These are phyloP conservation scores for Corythornis vintsioides DNA, from an alignment of 2,113 vertebrate species.

Conservation along the genomic window DNA sequence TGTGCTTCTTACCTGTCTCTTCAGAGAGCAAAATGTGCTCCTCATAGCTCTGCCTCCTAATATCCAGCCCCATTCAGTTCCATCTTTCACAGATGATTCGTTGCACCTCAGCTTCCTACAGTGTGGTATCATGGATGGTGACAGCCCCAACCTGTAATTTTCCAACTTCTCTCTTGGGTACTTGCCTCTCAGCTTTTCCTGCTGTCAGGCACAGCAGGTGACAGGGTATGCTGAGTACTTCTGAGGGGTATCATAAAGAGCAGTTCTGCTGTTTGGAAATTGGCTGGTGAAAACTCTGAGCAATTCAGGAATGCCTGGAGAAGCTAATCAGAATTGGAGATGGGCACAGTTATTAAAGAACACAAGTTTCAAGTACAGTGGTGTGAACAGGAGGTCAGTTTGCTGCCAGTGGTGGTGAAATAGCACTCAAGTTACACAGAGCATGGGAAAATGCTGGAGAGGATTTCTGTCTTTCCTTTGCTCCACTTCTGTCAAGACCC, in stretches of 20 bases:
- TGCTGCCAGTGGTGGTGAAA: neutral
- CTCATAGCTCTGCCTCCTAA: neutral
- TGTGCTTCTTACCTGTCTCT: neutral
- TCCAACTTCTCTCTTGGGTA: neutral
- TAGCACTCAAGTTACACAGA: neutral
- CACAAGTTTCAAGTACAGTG: neutral
- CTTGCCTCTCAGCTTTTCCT: neutral
- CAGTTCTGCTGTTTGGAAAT: neutral
- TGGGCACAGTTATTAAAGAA: neutral
- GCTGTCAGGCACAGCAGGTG: neutral
- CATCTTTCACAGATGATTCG: neutral
- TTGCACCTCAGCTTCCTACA: neutral
- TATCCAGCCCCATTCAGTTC: neutral
- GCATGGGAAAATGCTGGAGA: neutral
- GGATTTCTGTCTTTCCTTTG: neutral
- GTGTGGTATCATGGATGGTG: neutral
- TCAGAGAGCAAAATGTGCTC: neutral
- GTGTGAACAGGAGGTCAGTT: neutral
- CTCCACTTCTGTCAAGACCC: neutral
- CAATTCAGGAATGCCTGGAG: neutral
- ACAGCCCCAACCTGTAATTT: neutral
- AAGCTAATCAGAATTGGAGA: slow-evolving; percentile 27
- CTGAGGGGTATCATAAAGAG: neutral
- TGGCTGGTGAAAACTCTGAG: neutral
- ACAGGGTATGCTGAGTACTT: neutral